Percentiles rank a stretch among this genome's conserved stretches.
phyloP scores from a whole-genome alignment of 2,888 invertebrate genomes.

The Formica aserva region DNA sequence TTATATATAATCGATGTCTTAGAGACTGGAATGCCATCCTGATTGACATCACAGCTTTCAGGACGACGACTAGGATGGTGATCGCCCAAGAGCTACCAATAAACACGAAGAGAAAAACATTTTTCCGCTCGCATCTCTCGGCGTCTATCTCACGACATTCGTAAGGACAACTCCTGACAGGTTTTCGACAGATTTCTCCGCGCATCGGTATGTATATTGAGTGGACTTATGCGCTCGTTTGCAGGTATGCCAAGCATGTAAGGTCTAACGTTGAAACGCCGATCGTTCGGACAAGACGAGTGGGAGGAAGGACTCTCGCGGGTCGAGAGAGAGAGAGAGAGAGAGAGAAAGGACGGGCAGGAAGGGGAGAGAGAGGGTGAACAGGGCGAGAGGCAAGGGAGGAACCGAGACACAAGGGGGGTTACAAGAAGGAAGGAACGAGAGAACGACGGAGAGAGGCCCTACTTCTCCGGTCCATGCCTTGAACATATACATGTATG shows the following conservation, averaged over 20 bases:
- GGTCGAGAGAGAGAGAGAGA: slow-evolving; percentile 45
- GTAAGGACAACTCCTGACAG: slow-evolving; percentile 26
- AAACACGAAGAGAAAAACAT: not conserved
- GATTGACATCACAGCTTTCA: slow-evolving; percentile 1
- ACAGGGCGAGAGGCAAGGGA: slow-evolving; percentile 42
- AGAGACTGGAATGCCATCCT: not conserved
- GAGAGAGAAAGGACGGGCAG: not conserved
- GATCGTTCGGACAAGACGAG: slow-evolving; percentile 67
- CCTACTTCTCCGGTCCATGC: slow-evolving; percentile 66
- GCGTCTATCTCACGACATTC: not conserved
- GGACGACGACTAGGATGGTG: not conserved
- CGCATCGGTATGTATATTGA: slow-evolving; percentile 57
- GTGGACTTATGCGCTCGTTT: slow-evolving; percentile 73
- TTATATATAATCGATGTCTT: slow-evolving; percentile 11
- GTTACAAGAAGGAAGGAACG: slow-evolving; percentile 43
- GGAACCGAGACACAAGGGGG: slow-evolving; percentile 46
- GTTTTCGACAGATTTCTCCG: slow-evolving; percentile 65
- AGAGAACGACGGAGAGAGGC: slow-evolving; percentile 42
- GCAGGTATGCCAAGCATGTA: slow-evolving; percentile 77
- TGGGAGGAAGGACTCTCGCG: slow-evolving; percentile 69
- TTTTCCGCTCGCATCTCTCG: not conserved
- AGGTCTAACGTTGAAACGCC: slow-evolving; percentile 72
- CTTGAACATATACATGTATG: slow-evolving; percentile 49
- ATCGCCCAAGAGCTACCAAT: not conserved
- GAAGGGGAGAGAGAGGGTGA: slow-evolving; percentile 47